Conservation (phyloP, 2,888 invertebrate genomes). For the Apodemia mormo region DNA sequence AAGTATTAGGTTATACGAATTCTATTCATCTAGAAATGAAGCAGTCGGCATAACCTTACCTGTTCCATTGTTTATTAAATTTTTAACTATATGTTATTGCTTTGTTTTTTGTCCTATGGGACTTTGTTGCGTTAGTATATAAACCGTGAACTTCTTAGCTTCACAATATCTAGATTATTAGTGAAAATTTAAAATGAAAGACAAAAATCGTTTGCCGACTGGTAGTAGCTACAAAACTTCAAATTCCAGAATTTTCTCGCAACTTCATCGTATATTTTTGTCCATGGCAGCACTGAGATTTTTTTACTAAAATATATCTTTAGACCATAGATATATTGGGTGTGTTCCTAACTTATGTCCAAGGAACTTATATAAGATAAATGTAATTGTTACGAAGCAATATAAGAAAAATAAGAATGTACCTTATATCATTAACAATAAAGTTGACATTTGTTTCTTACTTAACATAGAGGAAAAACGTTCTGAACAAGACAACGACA, state of each 20-base stretch:
- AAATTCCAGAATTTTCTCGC: conserved; percentile 76
- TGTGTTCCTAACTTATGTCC: too few species aligned
- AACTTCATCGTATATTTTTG: conserved; percentile 34
- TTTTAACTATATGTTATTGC: conserved; percentile 22
- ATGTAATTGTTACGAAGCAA: too few species aligned
- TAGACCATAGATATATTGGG: too few species aligned
- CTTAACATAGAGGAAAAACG: too few species aligned
- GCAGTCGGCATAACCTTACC: conserved; percentile 71
- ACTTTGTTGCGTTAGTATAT: conserved; percentile 9
- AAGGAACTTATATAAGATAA: too few species aligned
- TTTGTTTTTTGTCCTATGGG: conserved; percentile 22
- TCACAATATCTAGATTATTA: conserved; percentile 34
- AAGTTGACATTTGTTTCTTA: too few species aligned
- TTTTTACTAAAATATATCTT: too few species aligned
- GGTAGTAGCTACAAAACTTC: conserved; percentile 43
- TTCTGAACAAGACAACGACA: too few species aligned
- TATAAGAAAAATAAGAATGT: too few species aligned
- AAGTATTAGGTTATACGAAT: conserved; percentile 31
- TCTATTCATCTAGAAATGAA: conserved; percentile 39
- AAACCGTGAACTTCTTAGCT: not conserved
- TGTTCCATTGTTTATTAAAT: conserved; percentile 60
- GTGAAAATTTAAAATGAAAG: conserved; percentile 43
- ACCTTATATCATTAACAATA: too few species aligned
- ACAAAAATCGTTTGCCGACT: conserved; percentile 45
- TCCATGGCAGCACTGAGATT: conserved; percentile 37